Base-by-base conservation (phyloP, 2,113 vertebrate genomes). In the Lethenteron reissneri region DNA sequence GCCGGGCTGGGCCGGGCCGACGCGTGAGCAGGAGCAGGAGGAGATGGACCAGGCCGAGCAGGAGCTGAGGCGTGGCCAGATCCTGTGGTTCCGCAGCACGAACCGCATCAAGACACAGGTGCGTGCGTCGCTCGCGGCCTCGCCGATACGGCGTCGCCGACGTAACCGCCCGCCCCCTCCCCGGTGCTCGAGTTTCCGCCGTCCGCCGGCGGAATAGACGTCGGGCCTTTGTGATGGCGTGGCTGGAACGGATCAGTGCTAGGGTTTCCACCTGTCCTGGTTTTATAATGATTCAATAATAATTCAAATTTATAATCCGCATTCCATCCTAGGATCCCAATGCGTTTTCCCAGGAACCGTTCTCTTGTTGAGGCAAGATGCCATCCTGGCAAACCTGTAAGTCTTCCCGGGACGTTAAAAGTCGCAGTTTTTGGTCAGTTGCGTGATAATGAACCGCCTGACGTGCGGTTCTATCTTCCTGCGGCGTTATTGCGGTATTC, bases 71-170 rank as follows among this genome's bases (percentile, higher is more conserved):
- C 81, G 87, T 2, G 90, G 94, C 72, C 94, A 99, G 85, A 90
- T 99, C 81, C 85, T 99, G 57, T 99, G 94, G 94, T 95, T 97
- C 86, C 79, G 94, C 76, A 90, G 94, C 14, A 85, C 97, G 77
- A 99, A 94, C 85, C 88, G 94, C 70, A 96, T 99, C 83, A 91
- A 95, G 84, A 97, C 94, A 2, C 94, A 99, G 91, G 94, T 95
- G 92, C 70, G 4, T 72, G 9, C 70, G 15, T 5, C 10, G 70
- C 41, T 41, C 8, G 25, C 9, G 8, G 64, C 25, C 64, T 25
- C n/a, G 64, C 8, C n/a, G 25, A 68, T 11, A 10, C 8, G 21
- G 62, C 10, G 8, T 68, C 21, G 15, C 15, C 21, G 15, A 15
- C 15, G 15, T 8, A 9, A 15, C 21, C 62, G 15, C 15, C 9